phyloP scores from a whole-genome alignment of 30 jellyfish, hydroid and myxozoan species.

The Calvadosia cruxmelitensis region DNA sequence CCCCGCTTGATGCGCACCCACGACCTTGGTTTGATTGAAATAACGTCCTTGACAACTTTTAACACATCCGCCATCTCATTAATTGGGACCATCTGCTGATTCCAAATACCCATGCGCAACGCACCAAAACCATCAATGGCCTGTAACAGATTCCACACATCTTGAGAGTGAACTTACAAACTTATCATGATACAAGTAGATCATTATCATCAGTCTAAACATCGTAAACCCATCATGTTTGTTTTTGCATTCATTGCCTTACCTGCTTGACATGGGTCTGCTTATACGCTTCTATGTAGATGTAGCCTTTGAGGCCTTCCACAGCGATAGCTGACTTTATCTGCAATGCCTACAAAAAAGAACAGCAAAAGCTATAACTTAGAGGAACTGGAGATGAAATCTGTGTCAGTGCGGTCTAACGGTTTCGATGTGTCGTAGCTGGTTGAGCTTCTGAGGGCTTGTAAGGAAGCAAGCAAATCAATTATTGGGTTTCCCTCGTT shows the following conservation, averaged over 20 bases:
- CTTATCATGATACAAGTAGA: too few relatives aligned
- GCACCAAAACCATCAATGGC: slow-evolving; percentile 98
- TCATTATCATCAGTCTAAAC: too few relatives aligned
- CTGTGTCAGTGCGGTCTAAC: too few relatives aligned
- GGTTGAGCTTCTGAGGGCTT: too few relatives aligned
- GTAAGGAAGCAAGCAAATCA: too few relatives aligned
- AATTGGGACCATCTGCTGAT: slow-evolving; percentile 96
- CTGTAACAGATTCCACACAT: too few relatives aligned
- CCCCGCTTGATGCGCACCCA: slow-evolving; percentile 99
- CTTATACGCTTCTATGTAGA: slow-evolving; percentile 92
- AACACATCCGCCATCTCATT: slow-evolving; percentile 97
- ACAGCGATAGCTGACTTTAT: slow-evolving; percentile 91
- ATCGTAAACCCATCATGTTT: too few relatives aligned
- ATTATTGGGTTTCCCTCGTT: too few relatives aligned
- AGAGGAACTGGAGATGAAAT: too few relatives aligned
- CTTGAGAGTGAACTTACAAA: too few relatives aligned
- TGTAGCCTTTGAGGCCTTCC: slow-evolving; percentile 87
- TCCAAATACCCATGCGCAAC: slow-evolving; percentile 80
- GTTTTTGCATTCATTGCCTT: too few relatives aligned
- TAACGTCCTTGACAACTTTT: slow-evolving; percentile 80
- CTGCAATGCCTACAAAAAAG: slow-evolving; percentile 71
- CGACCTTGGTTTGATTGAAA: slow-evolving; percentile 73
- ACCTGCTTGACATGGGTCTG: slow-evolving; percentile 80
- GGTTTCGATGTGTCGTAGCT: too few relatives aligned
- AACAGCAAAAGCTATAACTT: not conserved